phyloP scores from a whole-genome alignment of 2,888 invertebrate genomes.

The Napeogenes sylphis region DNA sequence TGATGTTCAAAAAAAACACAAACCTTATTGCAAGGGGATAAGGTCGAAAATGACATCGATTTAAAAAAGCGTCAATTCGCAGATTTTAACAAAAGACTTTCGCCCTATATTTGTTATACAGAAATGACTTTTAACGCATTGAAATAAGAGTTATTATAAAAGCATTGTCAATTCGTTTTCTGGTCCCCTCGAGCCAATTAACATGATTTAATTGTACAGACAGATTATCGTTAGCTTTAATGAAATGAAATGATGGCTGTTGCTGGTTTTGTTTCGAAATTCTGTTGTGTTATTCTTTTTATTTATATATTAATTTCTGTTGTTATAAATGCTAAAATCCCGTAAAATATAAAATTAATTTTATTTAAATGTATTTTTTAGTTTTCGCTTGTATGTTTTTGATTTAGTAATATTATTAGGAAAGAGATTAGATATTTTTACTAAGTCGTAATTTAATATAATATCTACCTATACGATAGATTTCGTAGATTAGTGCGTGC shows the following conservation, averaged over 20 bases:
- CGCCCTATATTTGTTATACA: constrained; percentile 30
- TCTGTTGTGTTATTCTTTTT: neutral
- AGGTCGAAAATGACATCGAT: constrained; percentile 35
- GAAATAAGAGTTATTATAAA: constrained; percentile 34
- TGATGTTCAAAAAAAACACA: constrained; percentile 43
- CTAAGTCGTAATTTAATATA: too few relatives aligned
- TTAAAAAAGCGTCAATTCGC: constrained; percentile 49
- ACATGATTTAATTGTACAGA: constrained; percentile 73
- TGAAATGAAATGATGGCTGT: constrained; percentile 61
- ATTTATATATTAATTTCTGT: too few relatives aligned
- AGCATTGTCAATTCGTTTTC: constrained; percentile 31
- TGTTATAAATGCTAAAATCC: too few relatives aligned
- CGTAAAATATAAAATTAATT: too few relatives aligned
- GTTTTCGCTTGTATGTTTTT: too few relatives aligned
- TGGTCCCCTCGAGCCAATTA: constrained; percentile 67
- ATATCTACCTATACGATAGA: too few relatives aligned
- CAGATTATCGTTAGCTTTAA: constrained; percentile 70
- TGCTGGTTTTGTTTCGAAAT: constrained; percentile 24
- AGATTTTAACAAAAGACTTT: constrained; percentile 64
- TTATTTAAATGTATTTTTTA: too few relatives aligned
- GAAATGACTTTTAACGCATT: constrained; percentile 42
- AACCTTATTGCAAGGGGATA: constrained; percentile 38
- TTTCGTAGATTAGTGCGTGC: too few relatives aligned
- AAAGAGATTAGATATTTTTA: too few relatives aligned
- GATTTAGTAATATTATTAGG: too few relatives aligned